Base-by-base conservation (phyloP, 2,888 invertebrate species). In the Phengaris arion region DNA sequence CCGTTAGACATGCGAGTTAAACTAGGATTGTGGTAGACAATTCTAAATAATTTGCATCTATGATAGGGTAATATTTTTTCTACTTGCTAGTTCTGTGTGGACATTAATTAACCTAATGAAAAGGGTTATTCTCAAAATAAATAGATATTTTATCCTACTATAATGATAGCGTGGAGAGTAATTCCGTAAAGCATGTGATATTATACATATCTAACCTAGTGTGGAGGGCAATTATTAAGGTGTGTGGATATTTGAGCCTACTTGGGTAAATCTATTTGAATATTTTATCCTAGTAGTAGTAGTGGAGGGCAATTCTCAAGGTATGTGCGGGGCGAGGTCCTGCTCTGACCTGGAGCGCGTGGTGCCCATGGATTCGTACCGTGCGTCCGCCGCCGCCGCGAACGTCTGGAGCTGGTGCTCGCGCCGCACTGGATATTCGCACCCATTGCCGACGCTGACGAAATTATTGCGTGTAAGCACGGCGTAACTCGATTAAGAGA, bases 281-380 rank as follows among this genome's bases (percentile, higher is more conserved):
- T 52, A 10, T 59, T 22, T 4, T n/a, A 57, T 8, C 15, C 59
- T 59, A 59, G 59, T 22, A 35, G 35, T 35, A 35, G 35, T 35
- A 35, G n/a, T 59, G 59, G 59, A 59, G 22, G 59, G 22, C 6
- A 12, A 35, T 59, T 59, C 59, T 92, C 92, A 92, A 90, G 91
- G 91, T 89, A 92, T 89, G 87, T 91, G 87, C 79, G 81, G 83
- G 80, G 85, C 79, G 80, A 64, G 81, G 76, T 84, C 83, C 74
- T 75, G 81, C 88, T 95, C 96, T 96, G 96, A 96, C 96, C 97
- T 97, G 94, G 96, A 95, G 91, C 95, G 96, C 90, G 96, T 97
- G 93, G 95, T 96, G 94, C 97, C 97, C 97, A 98, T 98, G 84
- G 98, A 97, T 94, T 97, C 96, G 95, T 98, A 98, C 84, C 94